These are phyloP conservation scores for Polymixis flavicincta DNA, from an alignment of 2,888 invertebrate species.

Conservation along the genomic window DNA sequence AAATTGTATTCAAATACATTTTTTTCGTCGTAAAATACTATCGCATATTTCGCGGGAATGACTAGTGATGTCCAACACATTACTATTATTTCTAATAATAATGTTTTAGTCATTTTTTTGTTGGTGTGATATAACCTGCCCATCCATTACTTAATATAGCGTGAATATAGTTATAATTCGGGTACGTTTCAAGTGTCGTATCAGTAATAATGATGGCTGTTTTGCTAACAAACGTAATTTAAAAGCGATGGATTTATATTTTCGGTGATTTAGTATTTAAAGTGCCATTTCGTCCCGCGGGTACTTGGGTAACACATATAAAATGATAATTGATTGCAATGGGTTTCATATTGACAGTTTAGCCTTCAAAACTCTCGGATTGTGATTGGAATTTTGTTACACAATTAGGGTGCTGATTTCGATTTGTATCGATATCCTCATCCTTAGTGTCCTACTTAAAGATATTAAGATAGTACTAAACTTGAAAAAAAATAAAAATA, in stretches of 20 bases:
- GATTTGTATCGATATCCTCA: background rate
- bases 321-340: too few species aligned
- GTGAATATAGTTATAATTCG: conserved; percentile 33
- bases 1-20: background rate
- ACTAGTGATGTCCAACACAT: conserved; percentile 27
- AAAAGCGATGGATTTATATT: background rate
- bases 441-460: background rate
- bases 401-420: background rate
- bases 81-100: background rate
- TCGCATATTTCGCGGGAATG: conserved; percentile 10
- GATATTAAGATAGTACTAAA: background rate
- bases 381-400: too few species aligned
- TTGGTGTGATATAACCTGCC: background rate
- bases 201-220: conserved; percentile 60
- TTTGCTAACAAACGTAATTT: conserved; percentile 59
- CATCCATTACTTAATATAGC: conserved; percentile 7
- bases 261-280: background rate
- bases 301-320: too few species aligned
- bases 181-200: conserved; percentile 56
- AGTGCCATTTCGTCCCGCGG: background rate
- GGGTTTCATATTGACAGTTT: too few species aligned
- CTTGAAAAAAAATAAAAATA: background rate
- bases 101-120: conserved; percentile 17
- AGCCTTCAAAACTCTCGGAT: too few species aligned
- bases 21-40: background rate